phyloP scores from a whole-genome alignment of 2,888 invertebrate species.

The Leptopilina myrica region DNA sequence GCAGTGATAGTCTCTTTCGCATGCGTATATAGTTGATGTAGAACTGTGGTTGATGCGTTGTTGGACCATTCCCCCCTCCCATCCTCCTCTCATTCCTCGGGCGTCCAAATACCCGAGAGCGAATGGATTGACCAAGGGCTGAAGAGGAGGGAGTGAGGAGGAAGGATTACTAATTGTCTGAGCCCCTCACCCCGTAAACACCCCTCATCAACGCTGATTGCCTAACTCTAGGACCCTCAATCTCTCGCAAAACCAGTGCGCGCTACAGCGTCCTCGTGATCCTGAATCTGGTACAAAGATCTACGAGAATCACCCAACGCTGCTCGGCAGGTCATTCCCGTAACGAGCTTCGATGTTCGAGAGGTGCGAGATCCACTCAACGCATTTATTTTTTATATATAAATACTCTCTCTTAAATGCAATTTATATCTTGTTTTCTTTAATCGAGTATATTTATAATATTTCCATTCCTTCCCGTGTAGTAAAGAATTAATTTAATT shows the following conservation, averaged over 20 bases:
- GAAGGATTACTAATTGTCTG: slow-evolving; percentile 73
- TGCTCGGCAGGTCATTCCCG: slow-evolving; percentile 25
- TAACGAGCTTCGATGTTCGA: slow-evolving; percentile 34
- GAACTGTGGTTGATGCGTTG: slow-evolving; percentile 61
- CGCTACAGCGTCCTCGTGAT: slow-evolving; percentile 57
- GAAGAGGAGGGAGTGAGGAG: slow-evolving; percentile 11
- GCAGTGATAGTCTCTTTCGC: slow-evolving; percentile 63
- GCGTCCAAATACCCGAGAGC: slow-evolving; percentile 10
- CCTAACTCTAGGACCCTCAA: slow-evolving; percentile 75
- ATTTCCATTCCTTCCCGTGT: too few relatives aligned
- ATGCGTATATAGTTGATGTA: slow-evolving; percentile 56
- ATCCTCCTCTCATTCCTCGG: neutral
- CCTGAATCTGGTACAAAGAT: slow-evolving; percentile 43
- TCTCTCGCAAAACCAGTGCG: slow-evolving; percentile 55
- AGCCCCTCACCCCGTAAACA: slow-evolving; percentile 66
- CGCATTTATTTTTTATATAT: neutral
- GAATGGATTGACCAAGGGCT: slow-evolving; percentile 41
- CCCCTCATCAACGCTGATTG: slow-evolving; percentile 76
- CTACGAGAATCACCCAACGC: slow-evolving; percentile 26
- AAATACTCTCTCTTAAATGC: neutral
- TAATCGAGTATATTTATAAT: too few relatives aligned
- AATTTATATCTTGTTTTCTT: too few relatives aligned
- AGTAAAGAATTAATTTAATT: too few relatives aligned
- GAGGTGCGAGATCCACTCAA: neutral
- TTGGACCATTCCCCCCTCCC: slow-evolving; percentile 31